phyloP scores from a whole-genome alignment of 2,888 invertebrate genomes.

The Punctoribates punctum region DNA sequence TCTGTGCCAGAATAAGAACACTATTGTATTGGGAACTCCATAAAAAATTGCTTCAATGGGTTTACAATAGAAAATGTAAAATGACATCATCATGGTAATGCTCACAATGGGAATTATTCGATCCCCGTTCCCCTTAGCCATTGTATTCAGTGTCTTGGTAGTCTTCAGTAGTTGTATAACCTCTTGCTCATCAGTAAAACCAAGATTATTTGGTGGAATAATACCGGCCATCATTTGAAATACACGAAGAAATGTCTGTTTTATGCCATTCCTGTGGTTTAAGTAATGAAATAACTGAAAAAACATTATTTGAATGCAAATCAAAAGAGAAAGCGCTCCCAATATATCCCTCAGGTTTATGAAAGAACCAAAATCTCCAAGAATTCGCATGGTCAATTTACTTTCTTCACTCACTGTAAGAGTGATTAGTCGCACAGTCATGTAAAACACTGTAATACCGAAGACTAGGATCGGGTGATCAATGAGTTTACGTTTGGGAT shows the following conservation, averaged over 20 bases:
- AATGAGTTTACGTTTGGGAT: too few species aligned
- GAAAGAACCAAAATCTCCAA: too few species aligned
- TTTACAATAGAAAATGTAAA: not conserved
- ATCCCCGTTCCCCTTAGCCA: not conserved
- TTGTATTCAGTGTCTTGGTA: not conserved
- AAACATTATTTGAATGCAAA: too few species aligned
- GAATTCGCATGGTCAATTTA: too few species aligned
- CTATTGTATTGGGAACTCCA: too few species aligned
- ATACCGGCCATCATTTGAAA: slow-evolving; percentile 23
- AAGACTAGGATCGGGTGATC: too few species aligned
- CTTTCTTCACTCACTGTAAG: too few species aligned
- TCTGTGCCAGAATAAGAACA: too few species aligned
- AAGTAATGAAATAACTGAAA: not conserved
- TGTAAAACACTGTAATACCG: too few species aligned
- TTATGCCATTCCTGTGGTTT: not conserved
- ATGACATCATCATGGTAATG: not conserved
- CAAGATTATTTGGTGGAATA: not conserved
- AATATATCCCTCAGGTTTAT: too few species aligned
- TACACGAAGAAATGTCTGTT: slow-evolving; percentile 2
- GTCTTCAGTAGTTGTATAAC: not conserved
- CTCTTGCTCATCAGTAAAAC: not conserved
- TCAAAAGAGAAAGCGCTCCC: too few species aligned
- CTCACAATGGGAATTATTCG: not conserved
- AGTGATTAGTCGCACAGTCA: too few species aligned
- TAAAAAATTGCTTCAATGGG: not conserved